A percentile compares a stretch with the other conserved stretches of the same genome.
Conservation (phyloP, 2,113 vertebrate species). For the Psettodes erumei region DNA sequence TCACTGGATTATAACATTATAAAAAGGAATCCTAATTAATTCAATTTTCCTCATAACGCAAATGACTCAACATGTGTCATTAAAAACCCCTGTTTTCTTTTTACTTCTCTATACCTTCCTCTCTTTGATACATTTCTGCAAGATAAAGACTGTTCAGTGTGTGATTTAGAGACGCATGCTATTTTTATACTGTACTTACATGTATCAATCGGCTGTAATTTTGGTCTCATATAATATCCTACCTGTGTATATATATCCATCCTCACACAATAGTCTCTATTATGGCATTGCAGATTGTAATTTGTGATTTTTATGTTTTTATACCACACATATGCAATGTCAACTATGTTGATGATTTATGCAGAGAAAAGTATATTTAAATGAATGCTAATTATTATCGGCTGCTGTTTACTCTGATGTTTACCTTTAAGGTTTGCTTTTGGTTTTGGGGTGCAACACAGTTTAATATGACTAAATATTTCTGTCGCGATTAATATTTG, state of each 20-base stretch:
- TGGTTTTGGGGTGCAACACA: slow-evolving; percentile 26
- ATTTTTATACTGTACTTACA: slow-evolving; percentile 69
- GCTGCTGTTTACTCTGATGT: slow-evolving; percentile 35
- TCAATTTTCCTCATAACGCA: slow-evolving; percentile 9
- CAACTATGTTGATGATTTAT: slow-evolving; percentile 38
- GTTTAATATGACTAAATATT: slow-evolving; percentile 36
- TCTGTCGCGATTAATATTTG: slow-evolving; percentile 25
- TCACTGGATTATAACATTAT: slow-evolving; percentile 13
- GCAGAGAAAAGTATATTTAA: slow-evolving; percentile 51
- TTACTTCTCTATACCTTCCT: not conserved
- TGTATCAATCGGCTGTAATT: slow-evolving; percentile 47
- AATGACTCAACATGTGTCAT: slow-evolving; percentile 11
- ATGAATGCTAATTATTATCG: slow-evolving; percentile 45
- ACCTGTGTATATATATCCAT: slow-evolving; percentile 50
- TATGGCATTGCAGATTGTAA: slow-evolving; percentile 49
- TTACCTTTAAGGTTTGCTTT: slow-evolving; percentile 45
- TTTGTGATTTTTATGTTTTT: slow-evolving; percentile 73
- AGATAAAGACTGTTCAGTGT: slow-evolving; percentile 52
- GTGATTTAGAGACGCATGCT: slow-evolving; percentile 71
- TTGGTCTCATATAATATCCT: slow-evolving; percentile 30
- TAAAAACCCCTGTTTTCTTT: not conserved
- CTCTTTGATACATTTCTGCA: slow-evolving; percentile 41
- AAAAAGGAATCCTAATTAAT: slow-evolving; percentile 48
- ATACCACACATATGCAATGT: slow-evolving; percentile 69
- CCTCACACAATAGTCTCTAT: slow-evolving; percentile 23